Percentiles rank a stretch among this genome's conserved stretches.
Conservation (phyloP, 2,797 vertebrate genomes). For the Acanthis flammea region DNA sequence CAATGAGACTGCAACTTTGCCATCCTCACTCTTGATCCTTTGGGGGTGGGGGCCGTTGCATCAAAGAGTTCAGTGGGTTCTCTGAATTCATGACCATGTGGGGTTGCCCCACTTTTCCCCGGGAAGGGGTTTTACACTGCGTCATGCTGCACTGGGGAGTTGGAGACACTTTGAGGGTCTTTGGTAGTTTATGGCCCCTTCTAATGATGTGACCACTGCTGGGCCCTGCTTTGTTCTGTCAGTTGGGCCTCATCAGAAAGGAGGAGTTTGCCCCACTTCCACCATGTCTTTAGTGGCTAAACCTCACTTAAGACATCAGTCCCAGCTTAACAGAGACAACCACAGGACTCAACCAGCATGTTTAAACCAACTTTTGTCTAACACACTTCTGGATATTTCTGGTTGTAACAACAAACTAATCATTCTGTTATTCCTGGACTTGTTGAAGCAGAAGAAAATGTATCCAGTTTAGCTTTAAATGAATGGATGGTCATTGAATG, state of each 20-base stretch:
- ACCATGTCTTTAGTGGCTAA: background rate
- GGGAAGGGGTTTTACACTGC: background rate
- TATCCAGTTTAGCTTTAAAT: background rate
- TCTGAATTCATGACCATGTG: accelerated
- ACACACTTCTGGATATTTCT: too few relatives aligned
- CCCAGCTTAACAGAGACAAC: too few relatives aligned
- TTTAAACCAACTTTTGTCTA: background rate
- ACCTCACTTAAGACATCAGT: background rate
- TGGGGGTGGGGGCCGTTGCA: accelerated
- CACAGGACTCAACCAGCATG: accelerated
- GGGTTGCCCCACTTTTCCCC: background rate
- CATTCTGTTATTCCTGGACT: too few relatives aligned
- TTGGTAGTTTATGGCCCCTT: background rate
- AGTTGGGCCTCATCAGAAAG: background rate
- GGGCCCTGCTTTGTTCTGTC: background rate
- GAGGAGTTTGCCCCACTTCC: background rate
- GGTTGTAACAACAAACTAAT: background rate
- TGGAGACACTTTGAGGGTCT: background rate
- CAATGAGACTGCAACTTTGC: accelerated
- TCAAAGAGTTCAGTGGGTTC: accelerated
- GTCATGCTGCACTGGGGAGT: too few relatives aligned
- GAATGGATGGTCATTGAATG: too few relatives aligned
- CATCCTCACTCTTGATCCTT: too few relatives aligned
- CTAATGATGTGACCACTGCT: background rate
- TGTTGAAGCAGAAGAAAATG: background rate